Conservation (phyloP, 2,888 invertebrate species). For the Pterostichus madidus region DNA sequence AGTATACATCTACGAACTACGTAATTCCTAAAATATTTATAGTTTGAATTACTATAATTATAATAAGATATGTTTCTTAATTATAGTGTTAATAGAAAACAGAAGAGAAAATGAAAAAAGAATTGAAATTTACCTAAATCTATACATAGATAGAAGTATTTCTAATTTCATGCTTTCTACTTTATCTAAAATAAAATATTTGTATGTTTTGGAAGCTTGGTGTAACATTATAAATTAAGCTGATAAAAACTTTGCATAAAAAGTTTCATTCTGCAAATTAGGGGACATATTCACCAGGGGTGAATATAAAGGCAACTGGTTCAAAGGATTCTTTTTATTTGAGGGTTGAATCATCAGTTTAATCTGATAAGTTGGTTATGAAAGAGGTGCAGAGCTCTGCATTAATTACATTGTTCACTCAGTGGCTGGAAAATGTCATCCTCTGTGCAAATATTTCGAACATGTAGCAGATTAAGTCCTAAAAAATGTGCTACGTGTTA, state of each 20-base stretch:
- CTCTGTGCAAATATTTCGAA: not conserved
- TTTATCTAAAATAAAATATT: no score
- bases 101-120: not conserved
- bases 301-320: not conserved
- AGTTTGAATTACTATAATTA: not conserved
- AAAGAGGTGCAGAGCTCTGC: not conserved
- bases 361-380: constrained; percentile 4
- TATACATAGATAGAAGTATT: not conserved
- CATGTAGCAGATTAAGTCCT: not conserved
- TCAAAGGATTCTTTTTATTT: not conserved
- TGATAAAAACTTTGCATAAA: not conserved
- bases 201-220: no score
- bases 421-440: constrained; percentile 8
- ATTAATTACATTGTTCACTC: not conserved
- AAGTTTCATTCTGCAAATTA: not conserved
- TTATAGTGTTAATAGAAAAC: no score
- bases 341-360: constrained; percentile 22
- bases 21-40: not conserved
- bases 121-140: not conserved
- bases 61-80: not conserved
- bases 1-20: no score
- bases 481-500: not conserved
- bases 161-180: no score
- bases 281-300: not conserved
- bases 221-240: not conserved